Conservation (phyloP, 2,113 vertebrate genomes). For the Notarius lentiginosus region DNA sequence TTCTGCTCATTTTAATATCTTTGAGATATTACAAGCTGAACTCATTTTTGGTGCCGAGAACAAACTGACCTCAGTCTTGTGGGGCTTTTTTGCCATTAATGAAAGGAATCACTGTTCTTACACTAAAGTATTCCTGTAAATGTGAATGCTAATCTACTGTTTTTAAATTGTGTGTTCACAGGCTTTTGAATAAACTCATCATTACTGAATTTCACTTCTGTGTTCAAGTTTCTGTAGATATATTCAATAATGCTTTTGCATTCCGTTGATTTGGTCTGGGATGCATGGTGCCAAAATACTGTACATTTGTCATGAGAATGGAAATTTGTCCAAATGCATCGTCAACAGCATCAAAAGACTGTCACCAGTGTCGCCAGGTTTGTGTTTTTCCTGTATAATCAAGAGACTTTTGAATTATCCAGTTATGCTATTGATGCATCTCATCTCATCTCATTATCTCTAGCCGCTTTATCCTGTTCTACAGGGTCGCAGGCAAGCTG, state of each 20-base stretch:
- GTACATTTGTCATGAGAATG: background rate
- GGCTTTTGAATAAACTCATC: constrained; percentile 11
- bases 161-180: background rate
- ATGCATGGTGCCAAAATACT: background rate
- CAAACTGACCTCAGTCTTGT: background rate
- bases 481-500: no score
- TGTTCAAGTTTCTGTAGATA: background rate
- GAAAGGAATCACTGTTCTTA: background rate
- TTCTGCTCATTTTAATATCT: background rate
- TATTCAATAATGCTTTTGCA: background rate
- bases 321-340: background rate
- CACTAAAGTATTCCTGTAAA: background rate
- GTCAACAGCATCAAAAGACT: background rate
- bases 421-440: no score
- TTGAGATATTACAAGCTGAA: background rate
- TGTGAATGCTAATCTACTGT: background rate
- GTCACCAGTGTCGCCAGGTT: background rate
- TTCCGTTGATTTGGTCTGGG: background rate
- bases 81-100: background rate
- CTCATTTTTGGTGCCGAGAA: background rate
- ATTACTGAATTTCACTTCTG: background rate
- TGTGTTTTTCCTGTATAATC: background rate
- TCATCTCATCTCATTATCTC: no score
- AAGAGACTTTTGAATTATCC: background rate
- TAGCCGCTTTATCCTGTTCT: no score